phyloP scores from a whole-genome alignment of 2,888 invertebrate genomes.

The Embidobia sp. region DNA sequence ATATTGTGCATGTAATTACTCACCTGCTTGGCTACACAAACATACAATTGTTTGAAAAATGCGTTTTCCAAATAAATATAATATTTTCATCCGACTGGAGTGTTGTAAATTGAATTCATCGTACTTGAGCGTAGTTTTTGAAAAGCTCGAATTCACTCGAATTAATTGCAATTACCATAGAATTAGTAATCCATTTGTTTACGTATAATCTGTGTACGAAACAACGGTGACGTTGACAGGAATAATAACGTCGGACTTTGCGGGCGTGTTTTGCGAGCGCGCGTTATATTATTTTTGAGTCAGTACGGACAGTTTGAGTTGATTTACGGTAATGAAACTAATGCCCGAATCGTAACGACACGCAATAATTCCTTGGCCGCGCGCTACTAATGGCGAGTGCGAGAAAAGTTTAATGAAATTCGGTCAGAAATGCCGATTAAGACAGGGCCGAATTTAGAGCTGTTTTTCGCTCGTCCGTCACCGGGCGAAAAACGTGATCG shows the following conservation, averaged over 20 bases:
- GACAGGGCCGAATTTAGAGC: slow-evolving; percentile 4
- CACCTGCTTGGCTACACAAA: too few relatives aligned
- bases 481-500: neutral
- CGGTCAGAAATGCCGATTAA: neutral
- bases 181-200: too few relatives aligned
- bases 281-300: slow-evolving; percentile 7
- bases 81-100: too few relatives aligned
- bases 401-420: slow-evolving; percentile 32
- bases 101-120: too few relatives aligned
- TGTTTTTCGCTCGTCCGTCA: neutral
- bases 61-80: too few relatives aligned
- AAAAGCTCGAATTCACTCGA: too few relatives aligned
- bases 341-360: slow-evolving; percentile 21
- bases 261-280: neutral
- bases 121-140: too few relatives aligned
- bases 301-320: slow-evolving; percentile 5
- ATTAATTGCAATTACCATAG: too few relatives aligned
- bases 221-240: neutral
- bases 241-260: slow-evolving; percentile 1
- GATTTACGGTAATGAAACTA: slow-evolving; percentile 34
- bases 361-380: slow-evolving; percentile 19
- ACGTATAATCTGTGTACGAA: too few relatives aligned
- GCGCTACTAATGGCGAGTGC: slow-evolving; percentile 5
- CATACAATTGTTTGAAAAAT: too few relatives aligned
- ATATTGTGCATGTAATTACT: too few relatives aligned